phyloP scores from a whole-genome alignment of 2,797 vertebrate species.

The Malurus splendens region DNA sequence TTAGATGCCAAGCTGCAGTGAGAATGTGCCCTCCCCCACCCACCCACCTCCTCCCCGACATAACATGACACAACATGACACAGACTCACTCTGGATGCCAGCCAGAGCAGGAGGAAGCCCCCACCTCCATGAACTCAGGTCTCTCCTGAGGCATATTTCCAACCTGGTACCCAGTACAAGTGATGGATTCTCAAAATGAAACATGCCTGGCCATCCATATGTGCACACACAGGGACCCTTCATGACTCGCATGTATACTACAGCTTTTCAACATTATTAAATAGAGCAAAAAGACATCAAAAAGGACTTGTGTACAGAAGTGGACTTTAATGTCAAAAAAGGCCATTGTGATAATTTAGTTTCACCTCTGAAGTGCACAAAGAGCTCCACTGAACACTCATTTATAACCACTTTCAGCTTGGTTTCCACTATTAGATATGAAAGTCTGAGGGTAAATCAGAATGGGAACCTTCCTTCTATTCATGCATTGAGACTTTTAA shows the following conservation, averaged over 20 bases:
- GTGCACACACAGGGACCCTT: background rate
- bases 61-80: background rate
- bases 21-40: background rate
- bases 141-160: background rate
- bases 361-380: background rate
- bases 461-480: background rate
- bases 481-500: background rate
- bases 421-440: background rate
- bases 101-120: background rate
- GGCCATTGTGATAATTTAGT: background rate
- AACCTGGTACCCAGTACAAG: background rate
- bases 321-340: background rate
- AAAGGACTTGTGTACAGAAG: background rate
- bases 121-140: background rate
- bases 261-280: background rate
- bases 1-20: background rate
- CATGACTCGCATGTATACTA: background rate
- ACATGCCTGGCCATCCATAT: accelerated
- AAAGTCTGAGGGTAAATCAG: background rate
- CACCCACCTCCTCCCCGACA: background rate
- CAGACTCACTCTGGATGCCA: background rate
- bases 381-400: background rate
- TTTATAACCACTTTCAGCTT: background rate
- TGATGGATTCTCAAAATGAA: background rate
- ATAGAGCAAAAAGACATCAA: background rate